A percentile compares a stretch with the other conserved stretches of the same genome.
Evolutionary conservation across 2,797 vertebrate genomes (phyloP).

Genomic region (Tapirus indicus): DNA sequence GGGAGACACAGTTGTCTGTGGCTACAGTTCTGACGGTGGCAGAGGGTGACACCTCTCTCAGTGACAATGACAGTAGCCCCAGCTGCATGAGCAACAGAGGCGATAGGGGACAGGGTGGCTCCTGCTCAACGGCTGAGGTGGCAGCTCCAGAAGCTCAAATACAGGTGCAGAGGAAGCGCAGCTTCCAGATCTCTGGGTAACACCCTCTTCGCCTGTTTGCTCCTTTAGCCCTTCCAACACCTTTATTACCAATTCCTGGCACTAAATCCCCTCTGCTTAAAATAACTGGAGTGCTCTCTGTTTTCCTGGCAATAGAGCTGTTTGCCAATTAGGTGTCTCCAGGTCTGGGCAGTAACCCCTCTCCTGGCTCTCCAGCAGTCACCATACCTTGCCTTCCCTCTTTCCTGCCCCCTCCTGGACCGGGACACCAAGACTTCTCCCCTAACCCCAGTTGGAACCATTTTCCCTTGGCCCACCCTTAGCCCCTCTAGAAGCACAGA

Average conservation of each 20-base stretch:
- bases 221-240: background rate
- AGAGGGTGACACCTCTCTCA: background rate
- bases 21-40: background rate
- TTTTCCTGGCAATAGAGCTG: background rate
- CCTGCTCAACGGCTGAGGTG: background rate
- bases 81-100: background rate
- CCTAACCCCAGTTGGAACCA: too few relatives aligned
- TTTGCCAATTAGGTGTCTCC: background rate
- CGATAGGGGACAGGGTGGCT: background rate
- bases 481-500: background rate
- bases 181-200: background rate
- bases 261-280: background rate
- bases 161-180: background rate
- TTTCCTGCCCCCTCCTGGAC: background rate
- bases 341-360: background rate
- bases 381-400: background rate
- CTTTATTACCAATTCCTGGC: background rate
- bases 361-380: background rate
- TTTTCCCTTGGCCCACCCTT: background rate
- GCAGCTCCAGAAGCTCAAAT: background rate
- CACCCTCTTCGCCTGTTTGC: background rate
- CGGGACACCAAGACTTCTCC: background rate
- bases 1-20: background rate
- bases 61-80: background rate
- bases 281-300: background rate